phyloP scores from a whole-genome alignment of 2,888 invertebrate genomes.

The Drosophila pseudotakahashii region DNA sequence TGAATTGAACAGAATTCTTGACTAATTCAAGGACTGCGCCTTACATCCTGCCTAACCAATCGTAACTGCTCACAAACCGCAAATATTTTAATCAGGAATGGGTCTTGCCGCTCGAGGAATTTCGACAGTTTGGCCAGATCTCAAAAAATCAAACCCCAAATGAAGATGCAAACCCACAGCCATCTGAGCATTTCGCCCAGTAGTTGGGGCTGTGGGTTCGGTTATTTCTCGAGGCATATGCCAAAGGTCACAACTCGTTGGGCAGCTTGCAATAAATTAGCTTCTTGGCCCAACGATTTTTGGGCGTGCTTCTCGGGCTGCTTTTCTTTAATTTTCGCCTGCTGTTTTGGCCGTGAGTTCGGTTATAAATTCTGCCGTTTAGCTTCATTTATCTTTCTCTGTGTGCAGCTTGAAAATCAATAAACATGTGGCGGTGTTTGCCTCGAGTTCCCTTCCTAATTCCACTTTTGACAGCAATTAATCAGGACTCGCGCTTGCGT shows the following conservation, averaged over 20 bases:
- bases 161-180: slow-evolving; percentile 37
- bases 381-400: slow-evolving; percentile 44
- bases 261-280: slow-evolving; percentile 54
- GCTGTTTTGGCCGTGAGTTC: slow-evolving; percentile 24
- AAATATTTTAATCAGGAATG: slow-evolving; percentile 40
- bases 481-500: slow-evolving; percentile 56
- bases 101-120: slow-evolving; percentile 38
- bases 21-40: slow-evolving; percentile 5
- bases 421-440: slow-evolving; percentile 31
- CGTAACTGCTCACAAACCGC: slow-evolving; percentile 35
- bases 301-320: slow-evolving; percentile 20
- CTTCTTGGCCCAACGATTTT: slow-evolving; percentile 47
- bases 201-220: slow-evolving; percentile 4
- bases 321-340: slow-evolving; percentile 48
- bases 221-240: slow-evolving; percentile 34
- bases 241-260: slow-evolving; percentile 41
- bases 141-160: slow-evolving; percentile 45
- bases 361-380: slow-evolving; percentile 49
- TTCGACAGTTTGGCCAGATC: slow-evolving; percentile 41
- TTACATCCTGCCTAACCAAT: slow-evolving; percentile 19
- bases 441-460: slow-evolving; percentile 26
- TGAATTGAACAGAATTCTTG: slow-evolving; percentile 1
- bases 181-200: slow-evolving; percentile 21
- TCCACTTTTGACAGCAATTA: slow-evolving; percentile 50
- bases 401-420: slow-evolving; percentile 38